phyloP scores from a whole-genome alignment of 1,140 invertebrate species.

The Drosophila yakuba region DNA sequence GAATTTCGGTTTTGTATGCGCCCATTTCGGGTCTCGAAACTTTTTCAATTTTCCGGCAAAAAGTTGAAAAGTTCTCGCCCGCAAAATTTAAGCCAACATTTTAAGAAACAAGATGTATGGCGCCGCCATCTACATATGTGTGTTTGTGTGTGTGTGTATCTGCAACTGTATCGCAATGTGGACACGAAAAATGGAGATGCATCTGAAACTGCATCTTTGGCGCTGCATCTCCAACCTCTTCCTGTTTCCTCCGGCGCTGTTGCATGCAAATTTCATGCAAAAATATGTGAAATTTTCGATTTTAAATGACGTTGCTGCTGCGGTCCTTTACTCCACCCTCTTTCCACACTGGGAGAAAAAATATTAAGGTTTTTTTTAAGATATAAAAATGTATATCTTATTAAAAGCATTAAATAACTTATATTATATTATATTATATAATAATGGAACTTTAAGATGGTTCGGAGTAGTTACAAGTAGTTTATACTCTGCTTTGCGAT shows the following conservation, averaged over 20 bases:
- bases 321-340: constrained; percentile 1
- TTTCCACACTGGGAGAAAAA: constrained; percentile 5
- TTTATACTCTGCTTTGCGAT: too few relatives aligned
- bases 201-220: constrained; percentile 43
- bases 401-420: too few relatives aligned
- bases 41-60: constrained; percentile 41
- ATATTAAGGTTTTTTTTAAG: too few relatives aligned
- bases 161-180: constrained; percentile 44
- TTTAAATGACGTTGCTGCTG: constrained; percentile 63
- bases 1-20: background rate
- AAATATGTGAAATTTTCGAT: constrained; percentile 82
- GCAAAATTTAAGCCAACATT: constrained; percentile 33
- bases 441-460: too few relatives aligned
- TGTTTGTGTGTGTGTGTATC: constrained; percentile 46
- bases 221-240: constrained; percentile 29
- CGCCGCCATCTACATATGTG: constrained; percentile 46
- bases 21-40: constrained; percentile 11
- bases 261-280: constrained; percentile 80
- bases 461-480: too few relatives aligned
- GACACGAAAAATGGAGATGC: constrained; percentile 40
- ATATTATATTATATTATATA: too few relatives aligned
- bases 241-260: constrained; percentile 35
- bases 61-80: constrained; percentile 33
- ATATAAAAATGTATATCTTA: too few relatives aligned
- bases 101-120: constrained; percentile 14